Evolutionary conservation across 92 coral and sea anemone genomes (phyloP).

Genomic region (Umimayanthus kanabou): DNA sequence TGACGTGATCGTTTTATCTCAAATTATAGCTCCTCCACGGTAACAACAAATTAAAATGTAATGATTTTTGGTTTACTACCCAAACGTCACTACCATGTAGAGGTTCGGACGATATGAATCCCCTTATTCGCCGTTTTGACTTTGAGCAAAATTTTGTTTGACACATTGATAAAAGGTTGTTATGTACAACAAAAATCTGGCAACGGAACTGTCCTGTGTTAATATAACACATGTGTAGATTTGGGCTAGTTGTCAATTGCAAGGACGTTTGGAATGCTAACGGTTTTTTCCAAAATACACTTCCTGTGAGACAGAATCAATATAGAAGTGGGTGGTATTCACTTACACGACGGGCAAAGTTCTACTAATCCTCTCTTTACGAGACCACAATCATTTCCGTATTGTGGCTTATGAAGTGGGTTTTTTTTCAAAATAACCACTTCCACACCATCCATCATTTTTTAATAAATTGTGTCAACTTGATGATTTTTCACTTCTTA

Average conservation of each 20-base stretch:
- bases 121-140: background rate
- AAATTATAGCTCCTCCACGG: background rate
- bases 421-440: background rate
- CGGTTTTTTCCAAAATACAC: background rate
- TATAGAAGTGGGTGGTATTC: background rate
- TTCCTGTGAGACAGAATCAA: background rate
- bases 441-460: background rate
- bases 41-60: background rate
- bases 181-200: background rate
- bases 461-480: background rate
- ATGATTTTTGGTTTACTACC: background rate
- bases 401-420: background rate
- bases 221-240: background rate
- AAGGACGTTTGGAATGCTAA: background rate
- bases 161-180: too few species aligned
- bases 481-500: too few species aligned
- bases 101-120: background rate
- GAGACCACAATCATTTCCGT: background rate
- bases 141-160: background rate
- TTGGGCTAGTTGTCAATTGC: background rate
- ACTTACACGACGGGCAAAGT: background rate
- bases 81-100: too few species aligned
- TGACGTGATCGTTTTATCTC: background rate
- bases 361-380: background rate
- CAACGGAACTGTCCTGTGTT: background rate